phyloP scores from a whole-genome alignment of 1,140 invertebrate species.

The Lucilia sericata region DNA sequence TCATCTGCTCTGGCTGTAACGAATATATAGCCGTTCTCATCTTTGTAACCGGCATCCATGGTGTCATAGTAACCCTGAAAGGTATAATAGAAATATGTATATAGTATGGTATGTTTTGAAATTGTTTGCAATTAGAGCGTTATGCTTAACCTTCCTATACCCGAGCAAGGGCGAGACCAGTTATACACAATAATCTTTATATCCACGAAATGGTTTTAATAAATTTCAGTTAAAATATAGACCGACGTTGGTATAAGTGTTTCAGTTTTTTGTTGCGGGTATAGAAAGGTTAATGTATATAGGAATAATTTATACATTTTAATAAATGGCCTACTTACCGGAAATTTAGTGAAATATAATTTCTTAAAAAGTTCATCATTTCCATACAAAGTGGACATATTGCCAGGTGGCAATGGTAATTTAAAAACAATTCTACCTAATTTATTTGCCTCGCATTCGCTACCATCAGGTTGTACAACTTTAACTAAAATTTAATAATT shows the following conservation, averaged over 20 bases:
- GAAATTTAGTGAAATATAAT: constrained; percentile 84
- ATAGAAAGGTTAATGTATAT: too few relatives aligned
- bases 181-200: too few relatives aligned
- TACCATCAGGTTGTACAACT: constrained; percentile 79
- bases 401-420: constrained; percentile 89
- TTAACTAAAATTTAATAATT: constrained; percentile 73
- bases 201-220: too few relatives aligned
- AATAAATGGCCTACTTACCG: constrained; percentile 73
- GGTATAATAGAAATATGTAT: background rate
- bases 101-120: too few relatives aligned
- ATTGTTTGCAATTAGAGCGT: too few relatives aligned
- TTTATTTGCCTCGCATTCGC: constrained; percentile 75
- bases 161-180: too few relatives aligned
- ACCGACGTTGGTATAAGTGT: too few relatives aligned
- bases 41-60: constrained; percentile 91
- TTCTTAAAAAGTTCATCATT: constrained; percentile 85
- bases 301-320: too few relatives aligned
- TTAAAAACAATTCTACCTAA: constrained; percentile 87
- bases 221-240: too few relatives aligned
- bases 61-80: constrained; percentile 96
- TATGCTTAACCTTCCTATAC: too few relatives aligned
- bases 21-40: constrained; percentile 86
- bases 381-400: constrained; percentile 83
- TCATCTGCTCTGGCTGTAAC: constrained; percentile 93
- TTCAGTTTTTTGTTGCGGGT: too few relatives aligned